phyloP scores from a whole-genome alignment of 2,113 vertebrate species.

The Psittacula cyanocephala region DNA sequence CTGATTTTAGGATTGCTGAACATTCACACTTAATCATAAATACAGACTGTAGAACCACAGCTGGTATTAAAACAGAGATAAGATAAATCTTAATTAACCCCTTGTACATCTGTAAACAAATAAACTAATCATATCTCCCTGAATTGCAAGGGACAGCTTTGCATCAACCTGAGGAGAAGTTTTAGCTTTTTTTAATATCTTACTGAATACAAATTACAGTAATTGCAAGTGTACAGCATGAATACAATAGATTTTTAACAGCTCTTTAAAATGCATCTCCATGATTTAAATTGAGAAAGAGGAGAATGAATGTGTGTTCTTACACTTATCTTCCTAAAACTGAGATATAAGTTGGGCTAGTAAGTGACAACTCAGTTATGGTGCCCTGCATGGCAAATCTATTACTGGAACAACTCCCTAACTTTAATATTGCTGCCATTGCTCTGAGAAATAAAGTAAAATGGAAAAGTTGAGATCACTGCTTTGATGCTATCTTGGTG shows the following conservation, averaged over 20 bases:
- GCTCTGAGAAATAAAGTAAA: neutral
- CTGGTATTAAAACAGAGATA: conserved; percentile 61
- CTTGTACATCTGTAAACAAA: conserved; percentile 48
- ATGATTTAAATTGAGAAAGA: neutral
- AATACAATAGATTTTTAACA: neutral
- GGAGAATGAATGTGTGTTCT: neutral
- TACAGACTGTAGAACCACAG: neutral
- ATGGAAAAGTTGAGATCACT: neutral
- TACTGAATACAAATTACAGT: neutral
- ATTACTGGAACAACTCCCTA: neutral
- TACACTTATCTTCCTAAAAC: neutral
- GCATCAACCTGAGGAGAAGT: neutral
- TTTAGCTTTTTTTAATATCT: neutral
- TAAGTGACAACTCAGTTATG: neutral
- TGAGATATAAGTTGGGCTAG: neutral
- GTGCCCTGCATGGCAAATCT: neutral
- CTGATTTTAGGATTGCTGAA: conserved; percentile 43
- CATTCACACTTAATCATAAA: conserved; percentile 37
- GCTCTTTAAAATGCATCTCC: neutral
- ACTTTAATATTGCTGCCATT: neutral
- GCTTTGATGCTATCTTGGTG: neutral
- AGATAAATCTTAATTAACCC: conserved; percentile 59
- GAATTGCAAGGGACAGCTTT: conserved; percentile 7
- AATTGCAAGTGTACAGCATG: neutral
- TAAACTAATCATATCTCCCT: conserved; percentile 22